Evolutionary conservation across 2,888 invertebrate species (phyloP).

Genomic region (Andrena haemorrhoa): DNA sequence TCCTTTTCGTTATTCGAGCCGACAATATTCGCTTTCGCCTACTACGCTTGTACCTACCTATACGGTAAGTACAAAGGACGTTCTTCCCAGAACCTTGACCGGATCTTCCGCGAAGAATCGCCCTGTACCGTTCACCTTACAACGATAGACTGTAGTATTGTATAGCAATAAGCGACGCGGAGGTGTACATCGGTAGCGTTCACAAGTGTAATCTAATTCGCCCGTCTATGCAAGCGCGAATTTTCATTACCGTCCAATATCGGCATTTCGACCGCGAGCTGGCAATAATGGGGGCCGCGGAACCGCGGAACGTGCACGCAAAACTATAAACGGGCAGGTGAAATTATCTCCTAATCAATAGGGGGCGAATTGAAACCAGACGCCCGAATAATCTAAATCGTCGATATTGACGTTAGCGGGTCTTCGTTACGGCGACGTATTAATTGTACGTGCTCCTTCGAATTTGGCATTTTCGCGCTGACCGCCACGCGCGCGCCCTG

Average conservation of each 20-base stretch:
- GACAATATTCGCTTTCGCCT: no score
- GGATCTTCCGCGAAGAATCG: neutral
- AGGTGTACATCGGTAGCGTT: neutral
- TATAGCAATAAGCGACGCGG: neutral
- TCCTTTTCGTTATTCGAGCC: no score
- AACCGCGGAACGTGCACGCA: constrained; percentile 35
- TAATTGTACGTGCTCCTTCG: neutral
- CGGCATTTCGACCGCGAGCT: constrained; percentile 31
- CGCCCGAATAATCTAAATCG: constrained; percentile 43
- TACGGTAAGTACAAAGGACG: no score
- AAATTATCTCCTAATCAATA: constrained; percentile 46
- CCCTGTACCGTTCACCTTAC: neutral
- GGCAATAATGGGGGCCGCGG: constrained; percentile 43
- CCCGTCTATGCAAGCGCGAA: constrained; percentile 2
- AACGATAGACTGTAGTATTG: neutral
- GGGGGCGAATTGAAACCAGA: constrained; percentile 17
- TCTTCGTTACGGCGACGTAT: neutral
- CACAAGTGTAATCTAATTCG: constrained; percentile 23
- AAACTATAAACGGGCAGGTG: constrained; percentile 26
- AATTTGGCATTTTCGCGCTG: neutral
- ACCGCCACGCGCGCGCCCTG: neutral
- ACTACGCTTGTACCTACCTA: no score
- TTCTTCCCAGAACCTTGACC: neutral
- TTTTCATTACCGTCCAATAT: constrained; percentile 46
- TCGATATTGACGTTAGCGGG: constrained; percentile 12